phyloP scores from a whole-genome alignment of 2,113 vertebrate genomes.

The Physeter macrocephalus region DNA sequence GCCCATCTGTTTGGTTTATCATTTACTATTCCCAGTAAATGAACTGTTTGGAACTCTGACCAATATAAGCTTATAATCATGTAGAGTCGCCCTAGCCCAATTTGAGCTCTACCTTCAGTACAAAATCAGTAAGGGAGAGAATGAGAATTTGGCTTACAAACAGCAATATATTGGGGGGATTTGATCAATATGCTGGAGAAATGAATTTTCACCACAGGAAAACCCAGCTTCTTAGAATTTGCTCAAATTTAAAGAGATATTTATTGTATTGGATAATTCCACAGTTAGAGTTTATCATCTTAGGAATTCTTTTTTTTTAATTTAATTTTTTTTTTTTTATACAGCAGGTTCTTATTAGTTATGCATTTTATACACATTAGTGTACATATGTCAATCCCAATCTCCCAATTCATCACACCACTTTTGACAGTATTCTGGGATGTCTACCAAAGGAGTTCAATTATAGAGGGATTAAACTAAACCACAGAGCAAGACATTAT shows the following conservation, averaged over 20 bases:
- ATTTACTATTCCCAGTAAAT: background rate
- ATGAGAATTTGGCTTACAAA: background rate
- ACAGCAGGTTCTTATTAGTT: too few species aligned
- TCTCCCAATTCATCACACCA: too few species aligned
- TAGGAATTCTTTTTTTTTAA: background rate
- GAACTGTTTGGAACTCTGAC: background rate
- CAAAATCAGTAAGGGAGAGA: background rate
- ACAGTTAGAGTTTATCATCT: background rate
- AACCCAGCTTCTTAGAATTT: background rate
- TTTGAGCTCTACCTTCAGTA: background rate
- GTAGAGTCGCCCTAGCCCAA: background rate
- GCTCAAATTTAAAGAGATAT: background rate
- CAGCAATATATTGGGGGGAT: background rate
- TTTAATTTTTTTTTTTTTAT: too few species aligned
- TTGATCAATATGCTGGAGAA: background rate
- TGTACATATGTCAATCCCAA: too few species aligned
- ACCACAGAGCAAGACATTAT: background rate
- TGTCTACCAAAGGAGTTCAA: background rate
- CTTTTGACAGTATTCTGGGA: background rate
- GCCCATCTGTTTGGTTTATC: conserved; percentile 32
- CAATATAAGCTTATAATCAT: background rate
- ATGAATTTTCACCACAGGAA: background rate
- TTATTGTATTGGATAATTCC: background rate
- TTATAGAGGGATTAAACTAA: background rate
- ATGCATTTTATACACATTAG: too few species aligned